A percentile compares a stretch with the other conserved stretches of the same genome.
These are phyloP conservation scores for Brachypalpus laphriformis DNA, from an alignment of 2,888 invertebrate species.

Conservation along the genomic window DNA sequence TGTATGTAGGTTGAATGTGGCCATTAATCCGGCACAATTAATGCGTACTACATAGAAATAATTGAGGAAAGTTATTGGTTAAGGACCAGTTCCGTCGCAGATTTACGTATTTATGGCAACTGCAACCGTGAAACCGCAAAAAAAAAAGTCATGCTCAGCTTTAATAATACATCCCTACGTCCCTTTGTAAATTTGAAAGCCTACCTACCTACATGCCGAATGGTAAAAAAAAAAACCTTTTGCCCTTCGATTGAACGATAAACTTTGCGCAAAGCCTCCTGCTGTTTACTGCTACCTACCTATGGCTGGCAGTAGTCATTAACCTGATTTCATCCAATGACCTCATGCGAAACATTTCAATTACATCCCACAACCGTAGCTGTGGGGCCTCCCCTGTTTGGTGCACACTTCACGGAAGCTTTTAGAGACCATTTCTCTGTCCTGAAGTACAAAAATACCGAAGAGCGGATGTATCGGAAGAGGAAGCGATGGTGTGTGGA, in stretches of 20 bases:
- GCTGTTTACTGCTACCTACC: conserved; percentile 32
- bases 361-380: conserved; percentile 34
- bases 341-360: conserved; percentile 67
- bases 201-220: neutral
- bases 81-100: neutral
- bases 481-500: conserved; percentile 50
- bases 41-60: neutral
- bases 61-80: neutral
- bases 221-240: neutral
- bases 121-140: neutral
- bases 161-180: neutral
- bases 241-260: conserved; percentile 35
- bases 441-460: conserved; percentile 27
- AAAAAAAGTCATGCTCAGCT: neutral
- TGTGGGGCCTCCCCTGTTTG: neutral
- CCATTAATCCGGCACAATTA: neutral
- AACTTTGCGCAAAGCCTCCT: conserved; percentile 16
- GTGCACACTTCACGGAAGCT: conserved; percentile 49
- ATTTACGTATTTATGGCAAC: no score
- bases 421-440: conserved; percentile 58
- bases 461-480: conserved; percentile 55
- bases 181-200: neutral
- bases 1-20: no score
- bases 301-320: conserved; percentile 43
- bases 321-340: conserved; percentile 66